phyloP scores from a whole-genome alignment of 1,140 invertebrate species.

The Trichoplusia ni region DNA sequence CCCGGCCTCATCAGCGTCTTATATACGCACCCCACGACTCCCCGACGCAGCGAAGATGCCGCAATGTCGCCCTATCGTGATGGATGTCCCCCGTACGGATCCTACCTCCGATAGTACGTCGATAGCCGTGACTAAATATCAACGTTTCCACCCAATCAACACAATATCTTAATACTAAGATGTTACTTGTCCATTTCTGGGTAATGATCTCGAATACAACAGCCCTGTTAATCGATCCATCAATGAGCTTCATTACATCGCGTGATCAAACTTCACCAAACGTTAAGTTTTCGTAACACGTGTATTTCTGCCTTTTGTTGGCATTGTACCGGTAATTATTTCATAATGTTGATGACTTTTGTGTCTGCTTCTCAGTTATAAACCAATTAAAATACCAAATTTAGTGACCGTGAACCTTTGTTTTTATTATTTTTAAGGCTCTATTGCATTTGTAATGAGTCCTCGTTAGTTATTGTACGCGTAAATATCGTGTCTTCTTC shows the following conservation, averaged over 20 bases:
- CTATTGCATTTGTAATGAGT: slow-evolving; percentile 39
- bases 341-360: slow-evolving; percentile 54
- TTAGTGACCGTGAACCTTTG: slow-evolving; percentile 59
- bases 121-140: slow-evolving; percentile 47
- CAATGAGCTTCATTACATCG: slow-evolving; percentile 35
- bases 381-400: slow-evolving; percentile 59
- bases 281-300: slow-evolving; percentile 48
- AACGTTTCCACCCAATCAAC: slow-evolving; percentile 20
- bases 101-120: slow-evolving; percentile 33
- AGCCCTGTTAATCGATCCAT: not conserved
- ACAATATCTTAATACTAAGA: not conserved
- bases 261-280: slow-evolving; percentile 36
- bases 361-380: slow-evolving; percentile 51
- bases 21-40: slow-evolving; percentile 66
- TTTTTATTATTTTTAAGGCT: slow-evolving; percentile 47
- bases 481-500: not conserved
- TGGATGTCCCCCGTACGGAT: slow-evolving; percentile 47
- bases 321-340: slow-evolving; percentile 57
- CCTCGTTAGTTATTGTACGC: not conserved
- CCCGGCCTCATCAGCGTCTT: slow-evolving; percentile 54
- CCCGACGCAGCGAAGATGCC: slow-evolving; percentile 56
- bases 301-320: slow-evolving; percentile 34
- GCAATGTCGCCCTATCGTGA: slow-evolving; percentile 64
- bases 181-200: slow-evolving; percentile 15
- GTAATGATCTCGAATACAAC: not conserved